phyloP scores from a whole-genome alignment of 1,140 invertebrate species.

The Trichogramma pretiosum region DNA sequence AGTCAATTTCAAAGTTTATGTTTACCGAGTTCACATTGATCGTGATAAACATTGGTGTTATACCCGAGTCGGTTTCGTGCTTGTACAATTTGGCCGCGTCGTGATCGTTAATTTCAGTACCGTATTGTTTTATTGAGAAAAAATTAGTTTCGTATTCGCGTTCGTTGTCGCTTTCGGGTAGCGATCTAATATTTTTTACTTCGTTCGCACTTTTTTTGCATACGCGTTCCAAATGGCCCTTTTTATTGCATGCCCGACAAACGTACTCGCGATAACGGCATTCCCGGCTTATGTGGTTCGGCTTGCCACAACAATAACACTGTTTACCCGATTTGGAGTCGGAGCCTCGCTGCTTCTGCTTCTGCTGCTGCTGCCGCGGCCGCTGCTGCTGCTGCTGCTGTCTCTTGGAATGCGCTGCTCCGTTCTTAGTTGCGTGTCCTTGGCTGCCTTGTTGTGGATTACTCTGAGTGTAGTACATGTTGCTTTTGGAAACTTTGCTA shows the following conservation, averaged over 20 bases:
- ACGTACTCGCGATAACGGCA: background rate
- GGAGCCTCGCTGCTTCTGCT: too few species aligned
- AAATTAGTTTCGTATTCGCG: background rate
- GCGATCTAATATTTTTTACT: background rate
- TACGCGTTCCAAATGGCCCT: background rate
- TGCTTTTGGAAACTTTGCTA: background rate
- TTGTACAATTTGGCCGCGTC: background rate
- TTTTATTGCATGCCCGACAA: background rate
- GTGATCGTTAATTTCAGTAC: background rate
- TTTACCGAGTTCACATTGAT: background rate
- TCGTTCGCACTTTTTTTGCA: background rate
- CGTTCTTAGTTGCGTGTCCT: background rate
- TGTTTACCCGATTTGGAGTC: too few species aligned
- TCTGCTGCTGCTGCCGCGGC: too few species aligned
- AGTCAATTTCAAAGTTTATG: slow-evolving; percentile 3
- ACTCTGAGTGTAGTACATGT: background rate
- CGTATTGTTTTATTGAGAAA: background rate
- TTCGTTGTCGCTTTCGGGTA: background rate
- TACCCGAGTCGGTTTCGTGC: background rate
- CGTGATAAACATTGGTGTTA: background rate
- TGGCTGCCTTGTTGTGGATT: background rate
- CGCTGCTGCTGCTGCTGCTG: background rate
- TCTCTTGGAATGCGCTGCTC: too few species aligned
- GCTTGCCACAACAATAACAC: background rate
- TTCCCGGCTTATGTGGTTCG: background rate